Percentiles rank a stretch among this genome's conserved stretches.
These are phyloP conservation scores for Coreoperca whiteheadi DNA, from an alignment of 2,113 vertebrate species.

Conservation along the genomic window DNA sequence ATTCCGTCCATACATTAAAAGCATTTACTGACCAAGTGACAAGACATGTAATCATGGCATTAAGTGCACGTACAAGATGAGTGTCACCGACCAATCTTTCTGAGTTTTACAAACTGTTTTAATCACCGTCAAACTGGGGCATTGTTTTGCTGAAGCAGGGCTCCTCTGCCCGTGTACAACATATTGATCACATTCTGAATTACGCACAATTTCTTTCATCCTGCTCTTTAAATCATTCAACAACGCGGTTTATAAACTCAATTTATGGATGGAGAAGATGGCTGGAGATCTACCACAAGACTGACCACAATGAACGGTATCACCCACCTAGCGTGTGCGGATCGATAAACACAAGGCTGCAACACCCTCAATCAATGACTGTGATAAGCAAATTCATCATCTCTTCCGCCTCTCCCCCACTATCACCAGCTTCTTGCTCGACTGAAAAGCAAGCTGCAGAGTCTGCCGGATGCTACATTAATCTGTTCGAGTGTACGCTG, in stretches of 20 bases:
- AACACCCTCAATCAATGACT: conserved; percentile 66
- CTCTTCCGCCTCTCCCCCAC: conserved; percentile 15
- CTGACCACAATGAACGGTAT: conserved; percentile 46
- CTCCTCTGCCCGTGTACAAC: background rate
- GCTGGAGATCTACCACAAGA: conserved; percentile 41
- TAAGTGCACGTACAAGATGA: background rate
- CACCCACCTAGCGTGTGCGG: conserved; percentile 33
- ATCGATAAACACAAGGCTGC: conserved; percentile 71
- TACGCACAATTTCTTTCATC: conserved; percentile 18
- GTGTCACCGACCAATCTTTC: background rate
- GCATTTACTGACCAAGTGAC: background rate
- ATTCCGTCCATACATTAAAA: background rate
- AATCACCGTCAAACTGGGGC: background rate
- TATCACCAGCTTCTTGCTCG: background rate
- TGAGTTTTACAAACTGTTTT: background rate
- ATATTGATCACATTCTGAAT: conserved; percentile 48
- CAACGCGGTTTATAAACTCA: conserved; percentile 33
- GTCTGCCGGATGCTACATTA: background rate
- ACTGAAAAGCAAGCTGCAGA: background rate
- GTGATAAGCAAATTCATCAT: conserved; percentile 72
- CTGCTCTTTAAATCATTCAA: conserved; percentile 51
- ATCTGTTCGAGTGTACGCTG: background rate
- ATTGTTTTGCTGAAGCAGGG: conserved; percentile 31
- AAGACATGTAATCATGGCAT: background rate
- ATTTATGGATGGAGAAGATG: conserved; percentile 61